phyloP scores from a whole-genome alignment of 2,797 vertebrate genomes.

The Taeniopygia guttata region DNA sequence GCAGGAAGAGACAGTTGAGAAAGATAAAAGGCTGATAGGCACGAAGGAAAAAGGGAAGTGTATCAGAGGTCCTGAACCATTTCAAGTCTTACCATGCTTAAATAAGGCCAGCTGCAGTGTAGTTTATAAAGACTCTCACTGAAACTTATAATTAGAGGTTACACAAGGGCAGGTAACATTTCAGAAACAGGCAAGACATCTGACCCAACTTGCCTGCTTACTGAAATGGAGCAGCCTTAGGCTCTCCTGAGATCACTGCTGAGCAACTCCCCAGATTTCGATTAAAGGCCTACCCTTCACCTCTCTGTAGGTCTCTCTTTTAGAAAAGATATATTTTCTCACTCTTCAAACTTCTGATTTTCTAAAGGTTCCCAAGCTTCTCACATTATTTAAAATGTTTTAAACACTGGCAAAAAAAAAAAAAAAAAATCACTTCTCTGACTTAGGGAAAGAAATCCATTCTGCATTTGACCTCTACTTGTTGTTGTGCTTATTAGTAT shows the following conservation, averaged over 20 bases:
- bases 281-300: neutral
- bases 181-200: conserved; percentile 45
- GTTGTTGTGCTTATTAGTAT: neutral
- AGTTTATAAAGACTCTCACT: conserved; percentile 26
- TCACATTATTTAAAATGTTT: neutral
- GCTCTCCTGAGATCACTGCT: conserved; percentile 1
- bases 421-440: neutral
- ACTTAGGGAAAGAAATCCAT: neutral
- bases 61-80: neutral
- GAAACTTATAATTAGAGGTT: conserved; percentile 58
- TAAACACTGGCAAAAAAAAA: neutral
- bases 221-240: conserved; percentile 44
- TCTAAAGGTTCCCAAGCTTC: neutral
- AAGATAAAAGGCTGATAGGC: neutral
- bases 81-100: neutral
- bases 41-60: neutral
- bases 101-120: neutral
- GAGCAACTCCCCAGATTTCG: neutral
- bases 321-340: neutral
- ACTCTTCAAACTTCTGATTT: neutral
- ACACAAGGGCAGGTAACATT: conserved; percentile 47
- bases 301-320: neutral
- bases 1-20: neutral
- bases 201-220: conserved; percentile 14
- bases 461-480: neutral